Evolutionary conservation across 2,797 vertebrate species (phyloP), one percentile per base, ranked within the genome.

Genomic region (Poecilia wingei): DNA sequence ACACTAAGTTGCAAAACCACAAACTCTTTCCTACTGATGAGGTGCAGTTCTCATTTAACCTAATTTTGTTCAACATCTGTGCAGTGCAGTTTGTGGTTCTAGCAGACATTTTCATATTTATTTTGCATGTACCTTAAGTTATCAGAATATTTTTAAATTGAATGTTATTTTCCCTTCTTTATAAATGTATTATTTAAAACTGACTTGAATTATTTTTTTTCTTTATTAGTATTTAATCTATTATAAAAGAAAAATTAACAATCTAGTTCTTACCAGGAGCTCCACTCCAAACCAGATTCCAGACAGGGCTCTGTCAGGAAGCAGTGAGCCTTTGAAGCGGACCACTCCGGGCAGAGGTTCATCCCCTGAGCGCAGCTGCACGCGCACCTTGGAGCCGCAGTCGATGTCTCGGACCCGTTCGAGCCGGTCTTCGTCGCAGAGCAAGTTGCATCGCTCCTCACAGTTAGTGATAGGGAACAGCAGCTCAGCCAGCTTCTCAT

Each of bases 281-380:
- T 99, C 98, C 18, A 99, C 98, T 87, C 98, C 98, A 79, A 99
- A 99, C 96, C 97, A 99, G 89, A 99, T 97, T 39, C 98, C 98
- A 2, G 97, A 97, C 46, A 98, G 96, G 0, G 97, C 96, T 87
- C 97, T 94, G 90, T 99, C 98, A 2, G 98, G 97, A 76, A 99
- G 93, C 72, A 99, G 93, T 0, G 98, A 97, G 82, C 98, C 98
- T 89, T 97, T 96, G 93, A 99, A 99, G 72, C 98, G 97, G 85
- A 99, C 98, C 76, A 99, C 97, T 33, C 98, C 98, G 1, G 97
- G 98, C 85, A 98, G 96, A 45, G 97, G 96, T 10, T 97, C 96
- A 51, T 99, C 98, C 22, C 97, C 98, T 0, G 97, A 95, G 75
- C 98, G 96, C 87, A 99, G 95, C 93, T 98, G 98, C 33, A 99